These are phyloP conservation scores for Corythornis cristatus DNA, from an alignment of 2,113 vertebrate genomes.

Conservation along the genomic window DNA sequence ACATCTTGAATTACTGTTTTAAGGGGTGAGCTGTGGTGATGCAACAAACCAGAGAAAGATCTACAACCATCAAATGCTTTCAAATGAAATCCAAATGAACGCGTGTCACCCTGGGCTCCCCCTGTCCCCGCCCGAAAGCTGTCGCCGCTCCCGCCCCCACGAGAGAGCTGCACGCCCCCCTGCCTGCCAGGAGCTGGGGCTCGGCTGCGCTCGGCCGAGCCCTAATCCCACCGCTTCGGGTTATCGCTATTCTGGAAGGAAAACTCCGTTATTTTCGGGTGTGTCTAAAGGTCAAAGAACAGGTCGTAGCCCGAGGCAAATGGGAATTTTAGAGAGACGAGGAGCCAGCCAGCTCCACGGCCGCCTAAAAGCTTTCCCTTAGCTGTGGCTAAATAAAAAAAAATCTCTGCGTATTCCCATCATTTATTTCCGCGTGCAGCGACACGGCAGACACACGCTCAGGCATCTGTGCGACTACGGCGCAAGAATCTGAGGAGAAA, in stretches of 20 bases:
- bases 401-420: background rate
- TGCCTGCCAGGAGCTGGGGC: background rate
- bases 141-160: background rate
- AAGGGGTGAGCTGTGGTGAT: conserved; percentile 62
- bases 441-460: background rate
- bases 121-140: background rate
- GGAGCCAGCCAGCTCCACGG: background rate
- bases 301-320: conserved; percentile 6
- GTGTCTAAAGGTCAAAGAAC: conserved; percentile 27
- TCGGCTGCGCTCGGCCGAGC: background rate
- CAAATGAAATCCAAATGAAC: background rate
- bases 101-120: background rate
- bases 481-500: background rate
- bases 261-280: background rate
- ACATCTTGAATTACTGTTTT: conserved; percentile 82
- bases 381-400: background rate
- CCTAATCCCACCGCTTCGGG: background rate
- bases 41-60: conserved; percentile 66
- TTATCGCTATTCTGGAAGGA: background rate
- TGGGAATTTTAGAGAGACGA: conserved; percentile 2
- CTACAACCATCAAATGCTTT: conserved; percentile 14
- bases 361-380: background rate
- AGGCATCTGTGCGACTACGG: background rate
- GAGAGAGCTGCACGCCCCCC: background rate
- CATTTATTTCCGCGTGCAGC: background rate